Conservation (phyloP, 2,797 vertebrate species). For the Poeciliopsis infans region DNA sequence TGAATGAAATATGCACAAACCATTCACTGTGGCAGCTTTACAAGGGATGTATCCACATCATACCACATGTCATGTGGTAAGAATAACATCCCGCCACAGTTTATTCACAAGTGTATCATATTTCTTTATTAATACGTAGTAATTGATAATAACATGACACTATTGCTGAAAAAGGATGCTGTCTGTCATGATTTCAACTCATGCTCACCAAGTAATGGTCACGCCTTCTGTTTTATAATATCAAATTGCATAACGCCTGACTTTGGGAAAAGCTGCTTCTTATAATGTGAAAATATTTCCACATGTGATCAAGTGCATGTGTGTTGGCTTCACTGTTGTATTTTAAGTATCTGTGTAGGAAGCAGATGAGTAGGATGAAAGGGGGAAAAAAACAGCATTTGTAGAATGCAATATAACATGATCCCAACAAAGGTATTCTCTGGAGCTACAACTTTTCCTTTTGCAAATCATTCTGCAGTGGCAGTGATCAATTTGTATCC, state of each 20-base stretch:
- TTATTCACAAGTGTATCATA: slow-evolving; percentile 12
- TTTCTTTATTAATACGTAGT: slow-evolving; percentile 9
- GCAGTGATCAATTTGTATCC: slow-evolving; percentile 39
- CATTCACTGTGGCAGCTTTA: not conserved
- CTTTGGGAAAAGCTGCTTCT: slow-evolving; percentile 17
- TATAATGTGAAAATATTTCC: slow-evolving; percentile 28
- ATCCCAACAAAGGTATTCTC: slow-evolving; percentile 43
- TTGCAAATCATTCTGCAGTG: slow-evolving; percentile 26
- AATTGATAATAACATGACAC: slow-evolving; percentile 5
- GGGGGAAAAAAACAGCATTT: not conserved
- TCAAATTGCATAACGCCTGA: slow-evolving; percentile 34
- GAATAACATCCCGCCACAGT: slow-evolving; percentile 18
- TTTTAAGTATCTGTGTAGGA: slow-evolving; percentile 37
- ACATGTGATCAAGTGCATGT: slow-evolving; percentile 36
- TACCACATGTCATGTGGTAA: not conserved
- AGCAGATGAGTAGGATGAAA: slow-evolving; percentile 6
- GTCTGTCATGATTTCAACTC: slow-evolving; percentile 28
- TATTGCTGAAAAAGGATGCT: not conserved
- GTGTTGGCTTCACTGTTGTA: slow-evolving; percentile 38
- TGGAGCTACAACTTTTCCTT: slow-evolving; percentile 51
- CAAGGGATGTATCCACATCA: not conserved
- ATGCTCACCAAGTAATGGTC: slow-evolving; percentile 11
- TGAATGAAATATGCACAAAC: slow-evolving; percentile 9
- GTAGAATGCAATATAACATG: slow-evolving; percentile 24
- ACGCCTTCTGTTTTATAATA: slow-evolving; percentile 26